phyloP scores from a whole-genome alignment of 2,888 invertebrate species.

The Conomelus anceps region DNA sequence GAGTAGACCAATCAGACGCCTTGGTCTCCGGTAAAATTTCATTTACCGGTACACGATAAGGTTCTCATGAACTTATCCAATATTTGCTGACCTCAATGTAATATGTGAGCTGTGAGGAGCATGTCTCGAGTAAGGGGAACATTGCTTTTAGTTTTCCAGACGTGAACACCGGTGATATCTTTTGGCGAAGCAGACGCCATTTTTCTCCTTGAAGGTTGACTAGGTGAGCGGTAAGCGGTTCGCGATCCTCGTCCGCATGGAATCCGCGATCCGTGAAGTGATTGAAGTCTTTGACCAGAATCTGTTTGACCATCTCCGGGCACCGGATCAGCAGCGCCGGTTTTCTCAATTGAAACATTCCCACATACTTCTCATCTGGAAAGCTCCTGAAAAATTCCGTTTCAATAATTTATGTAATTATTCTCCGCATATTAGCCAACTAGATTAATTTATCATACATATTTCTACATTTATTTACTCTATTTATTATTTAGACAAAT shows the following conservation, averaged over 20 bases:
- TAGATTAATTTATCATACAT: no score
- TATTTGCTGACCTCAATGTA: constrained; percentile 35
- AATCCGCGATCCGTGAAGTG: constrained; percentile 46
- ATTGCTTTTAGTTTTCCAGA: constrained; percentile 50
- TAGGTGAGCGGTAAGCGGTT: constrained; percentile 42
- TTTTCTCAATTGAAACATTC: constrained; percentile 46
- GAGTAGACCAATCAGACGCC: no score
- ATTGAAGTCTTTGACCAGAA: constrained; percentile 46
- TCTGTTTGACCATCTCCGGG: constrained; percentile 45
- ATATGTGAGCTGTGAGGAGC: constrained; percentile 39
- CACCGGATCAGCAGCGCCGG: constrained; percentile 45
- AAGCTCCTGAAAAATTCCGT: constrained; percentile 28
- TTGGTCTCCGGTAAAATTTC: no score
- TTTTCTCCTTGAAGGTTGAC: constrained; percentile 45
- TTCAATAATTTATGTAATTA: background rate
- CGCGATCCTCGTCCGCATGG: constrained; percentile 40
- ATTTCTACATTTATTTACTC: no score
- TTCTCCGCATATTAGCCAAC: no score
- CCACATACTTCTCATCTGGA: constrained; percentile 41
- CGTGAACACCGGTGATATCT: constrained; percentile 50
- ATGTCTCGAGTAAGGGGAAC: constrained; percentile 45
- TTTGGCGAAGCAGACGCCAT: constrained; percentile 49
- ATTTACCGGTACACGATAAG: no score
- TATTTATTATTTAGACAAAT: no score
- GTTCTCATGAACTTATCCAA: no score